Evolutionary conservation across 2,888 invertebrate species (phyloP).

Genomic region (Tyria jacobaeae): DNA sequence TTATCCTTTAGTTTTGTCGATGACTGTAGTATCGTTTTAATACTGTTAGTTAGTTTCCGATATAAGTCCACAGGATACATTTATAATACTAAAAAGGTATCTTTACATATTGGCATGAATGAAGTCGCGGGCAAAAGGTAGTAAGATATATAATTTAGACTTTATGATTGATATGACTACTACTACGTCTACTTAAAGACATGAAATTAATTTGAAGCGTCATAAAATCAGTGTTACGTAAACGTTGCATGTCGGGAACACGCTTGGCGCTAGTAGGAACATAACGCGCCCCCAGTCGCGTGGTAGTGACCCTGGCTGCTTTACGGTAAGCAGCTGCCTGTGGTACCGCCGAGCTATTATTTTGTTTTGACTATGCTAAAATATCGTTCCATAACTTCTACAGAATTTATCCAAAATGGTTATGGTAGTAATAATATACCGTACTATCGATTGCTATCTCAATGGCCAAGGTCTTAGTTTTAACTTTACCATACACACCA

Average conservation of each 20-base stretch:
- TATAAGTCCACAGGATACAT: no score
- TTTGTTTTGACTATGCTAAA: not conserved
- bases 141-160: constrained; percentile 7
- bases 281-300: constrained; percentile 63
- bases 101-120: no score
- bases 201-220: constrained; percentile 58
- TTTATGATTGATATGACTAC: not conserved
- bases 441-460: not conserved
- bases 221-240: constrained; percentile 62
- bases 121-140: no score
- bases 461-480: not conserved
- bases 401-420: not conserved
- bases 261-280: constrained; percentile 53
- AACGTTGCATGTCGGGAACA: constrained; percentile 58
- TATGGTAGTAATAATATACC: not conserved
- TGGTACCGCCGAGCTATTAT: constrained; percentile 8
- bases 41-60: no score
- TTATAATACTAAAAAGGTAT: no score
- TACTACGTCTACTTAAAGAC: constrained; percentile 29
- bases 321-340: constrained; percentile 58
- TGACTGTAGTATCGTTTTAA: no score
- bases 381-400: not conserved
- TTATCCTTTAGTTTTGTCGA: no score
- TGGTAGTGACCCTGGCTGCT: constrained; percentile 68
- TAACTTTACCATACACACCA: not conserved